Evolutionary conservation across 2,888 invertebrate genomes (phyloP).

Genomic region (Hirtodrosophila confusa): DNA sequence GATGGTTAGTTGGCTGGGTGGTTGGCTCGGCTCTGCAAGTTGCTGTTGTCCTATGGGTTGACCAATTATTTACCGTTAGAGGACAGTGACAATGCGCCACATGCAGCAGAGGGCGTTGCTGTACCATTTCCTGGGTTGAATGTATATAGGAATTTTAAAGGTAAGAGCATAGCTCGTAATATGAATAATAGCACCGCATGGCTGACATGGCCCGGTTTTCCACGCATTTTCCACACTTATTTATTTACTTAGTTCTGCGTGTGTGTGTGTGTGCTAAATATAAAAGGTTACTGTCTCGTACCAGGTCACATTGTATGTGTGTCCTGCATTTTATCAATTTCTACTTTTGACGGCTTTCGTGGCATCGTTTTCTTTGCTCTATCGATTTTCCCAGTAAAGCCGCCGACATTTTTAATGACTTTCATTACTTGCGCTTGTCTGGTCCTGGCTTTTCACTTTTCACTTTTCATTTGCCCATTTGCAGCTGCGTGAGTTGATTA

Average conservation of each 20-base stretch:
- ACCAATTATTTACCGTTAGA: slow-evolving; percentile 23
- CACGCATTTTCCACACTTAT: background rate
- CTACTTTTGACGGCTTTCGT: slow-evolving; percentile 60
- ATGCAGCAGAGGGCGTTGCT: slow-evolving; percentile 3
- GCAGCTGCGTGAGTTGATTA: slow-evolving; percentile 67
- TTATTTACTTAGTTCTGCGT: background rate
- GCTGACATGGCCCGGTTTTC: slow-evolving; percentile 12
- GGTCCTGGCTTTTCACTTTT: slow-evolving; percentile 23
- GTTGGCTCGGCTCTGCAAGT: no score
- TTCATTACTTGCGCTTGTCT: slow-evolving; percentile 68
- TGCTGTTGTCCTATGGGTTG: background rate
- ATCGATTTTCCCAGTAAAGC: slow-evolving; percentile 69
- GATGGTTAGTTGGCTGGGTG: background rate
- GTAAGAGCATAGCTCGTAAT: slow-evolving; percentile 8
- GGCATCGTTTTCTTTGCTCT: slow-evolving; percentile 15
- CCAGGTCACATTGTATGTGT: slow-evolving; percentile 28
- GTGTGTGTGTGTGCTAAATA: slow-evolving; percentile 48
- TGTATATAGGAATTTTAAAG: slow-evolving; percentile 7
- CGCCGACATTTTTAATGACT: slow-evolving; percentile 74
- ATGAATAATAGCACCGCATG: slow-evolving; percentile 36
- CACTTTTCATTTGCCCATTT: slow-evolving; percentile 7
- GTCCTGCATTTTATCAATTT: slow-evolving; percentile 60
- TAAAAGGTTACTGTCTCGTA: slow-evolving; percentile 47
- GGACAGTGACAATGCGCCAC: slow-evolving; percentile 1
- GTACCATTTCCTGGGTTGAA: background rate